These are phyloP conservation scores for Saccostrea glomerata DNA, from an alignment of 1,140 invertebrate genomes.

Conservation along the genomic window DNA sequence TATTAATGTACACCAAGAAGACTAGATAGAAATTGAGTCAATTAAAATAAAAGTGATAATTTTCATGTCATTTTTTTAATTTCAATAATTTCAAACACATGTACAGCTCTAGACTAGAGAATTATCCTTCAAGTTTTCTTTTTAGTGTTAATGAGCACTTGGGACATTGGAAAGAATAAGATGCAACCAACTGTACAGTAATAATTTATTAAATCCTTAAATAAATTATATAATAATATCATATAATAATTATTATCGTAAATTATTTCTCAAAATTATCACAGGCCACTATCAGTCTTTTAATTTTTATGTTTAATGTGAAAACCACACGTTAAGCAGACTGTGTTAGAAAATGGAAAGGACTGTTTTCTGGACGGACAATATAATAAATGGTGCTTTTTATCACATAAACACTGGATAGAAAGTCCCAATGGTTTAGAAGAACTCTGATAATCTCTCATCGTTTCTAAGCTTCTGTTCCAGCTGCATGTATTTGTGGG, in stretches of 20 bases:
- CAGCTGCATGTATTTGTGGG: constrained; percentile 78
- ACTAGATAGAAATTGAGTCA: neutral
- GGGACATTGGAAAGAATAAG: no score
- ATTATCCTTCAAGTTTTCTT: no score
- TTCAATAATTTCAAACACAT: no score
- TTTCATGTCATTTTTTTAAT: no score
- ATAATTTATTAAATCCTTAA: no score
- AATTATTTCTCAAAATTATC: neutral
- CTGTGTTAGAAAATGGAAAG: neutral
- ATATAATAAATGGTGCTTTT: neutral
- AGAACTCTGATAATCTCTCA: constrained; percentile 75
- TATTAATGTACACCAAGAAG: neutral
- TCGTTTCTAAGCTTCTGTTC: constrained; percentile 77
- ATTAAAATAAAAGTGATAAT: neutral
- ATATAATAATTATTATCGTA: no score
- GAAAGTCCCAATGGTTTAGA: constrained; percentile 55
- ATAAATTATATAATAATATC: no score
- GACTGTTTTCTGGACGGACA: neutral
- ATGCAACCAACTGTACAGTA: no score
- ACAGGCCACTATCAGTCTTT: neutral
- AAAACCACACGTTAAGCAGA: constrained; percentile 6
- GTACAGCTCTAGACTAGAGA: no score
- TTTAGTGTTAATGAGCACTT: no score
- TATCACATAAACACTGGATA: neutral
- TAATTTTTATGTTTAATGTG: neutral